A percentile compares a stretch with the other conserved stretches of the same genome.
Conservation (phyloP, 1,140 invertebrate genomes). For the Caenorhabditis tropicalis region DNA sequence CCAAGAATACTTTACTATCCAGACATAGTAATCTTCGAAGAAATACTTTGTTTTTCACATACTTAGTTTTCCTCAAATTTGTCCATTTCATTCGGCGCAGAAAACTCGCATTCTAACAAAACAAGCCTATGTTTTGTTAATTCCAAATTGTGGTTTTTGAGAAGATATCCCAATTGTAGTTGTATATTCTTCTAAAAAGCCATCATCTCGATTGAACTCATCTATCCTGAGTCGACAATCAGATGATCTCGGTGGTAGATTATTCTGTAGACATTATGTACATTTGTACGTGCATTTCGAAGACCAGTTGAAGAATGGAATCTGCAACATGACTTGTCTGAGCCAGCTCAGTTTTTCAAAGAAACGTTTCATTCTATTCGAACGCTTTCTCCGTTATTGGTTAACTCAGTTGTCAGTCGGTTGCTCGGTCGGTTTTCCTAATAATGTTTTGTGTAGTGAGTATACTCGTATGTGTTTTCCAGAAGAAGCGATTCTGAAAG, state of each 20-base stretch:
- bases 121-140: conserved; percentile 3
- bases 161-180: not conserved
- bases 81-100: not conserved
- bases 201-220: not conserved
- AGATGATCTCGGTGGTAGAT: not conserved
- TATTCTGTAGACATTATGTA: not conserved
- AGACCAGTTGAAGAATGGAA: too few relatives aligned
- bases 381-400: not conserved
- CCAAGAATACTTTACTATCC: too few relatives aligned
- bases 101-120: conserved; percentile 8
- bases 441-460: conserved; percentile 28
- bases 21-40: too few relatives aligned
- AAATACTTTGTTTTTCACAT: not conserved
- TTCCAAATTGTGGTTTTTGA: conserved; percentile 13
- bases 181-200: not conserved
- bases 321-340: too few relatives aligned
- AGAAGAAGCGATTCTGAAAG: conserved; percentile 34
- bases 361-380: too few relatives aligned
- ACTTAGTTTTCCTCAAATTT: conserved; percentile 13
- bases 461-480: conserved; percentile 31
- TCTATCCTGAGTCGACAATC: not conserved
- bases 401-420: not conserved
- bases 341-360: too few relatives aligned
- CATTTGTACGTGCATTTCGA: not conserved
- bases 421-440: not conserved